These are phyloP conservation scores for Agonopterix alstromeriana DNA, from an alignment of 2,888 invertebrate species.

Conservation along the genomic window DNA sequence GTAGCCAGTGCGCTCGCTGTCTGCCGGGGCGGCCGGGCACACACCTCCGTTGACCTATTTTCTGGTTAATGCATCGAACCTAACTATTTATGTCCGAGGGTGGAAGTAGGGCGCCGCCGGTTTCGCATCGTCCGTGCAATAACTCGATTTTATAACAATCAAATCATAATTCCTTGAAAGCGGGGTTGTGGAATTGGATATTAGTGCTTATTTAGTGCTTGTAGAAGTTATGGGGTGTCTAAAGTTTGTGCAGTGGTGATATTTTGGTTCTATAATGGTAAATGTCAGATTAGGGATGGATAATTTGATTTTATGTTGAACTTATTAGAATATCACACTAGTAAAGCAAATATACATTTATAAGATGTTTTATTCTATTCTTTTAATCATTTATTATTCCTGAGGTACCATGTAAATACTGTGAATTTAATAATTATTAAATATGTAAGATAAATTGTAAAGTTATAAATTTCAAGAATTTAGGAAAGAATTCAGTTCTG, in stretches of 20 bases:
- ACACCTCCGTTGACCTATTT: conserved; percentile 76
- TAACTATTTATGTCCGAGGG: conserved; percentile 68
- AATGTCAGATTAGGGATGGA: too few relatives aligned
- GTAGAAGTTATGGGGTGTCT: conserved; percentile 2
- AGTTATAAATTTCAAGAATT: too few relatives aligned
- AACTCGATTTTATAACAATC: conserved; percentile 24
- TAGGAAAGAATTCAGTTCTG: too few relatives aligned
- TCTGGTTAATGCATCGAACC: conserved; percentile 71
- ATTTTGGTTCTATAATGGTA: neutral
- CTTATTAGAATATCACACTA: too few relatives aligned
- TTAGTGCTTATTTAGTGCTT: conserved; percentile 8
- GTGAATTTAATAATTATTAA: too few relatives aligned
- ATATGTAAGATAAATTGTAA: too few relatives aligned
- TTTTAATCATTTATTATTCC: too few relatives aligned
- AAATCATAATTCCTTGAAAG: neutral
- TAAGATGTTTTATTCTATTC: too few relatives aligned
- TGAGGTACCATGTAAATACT: too few relatives aligned
- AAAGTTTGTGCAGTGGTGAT: neutral
- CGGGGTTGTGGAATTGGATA: neutral
- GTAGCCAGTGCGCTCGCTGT: conserved; percentile 51
- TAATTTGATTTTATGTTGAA: too few relatives aligned
- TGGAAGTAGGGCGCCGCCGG: conserved; percentile 58
- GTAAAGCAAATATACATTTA: too few relatives aligned
- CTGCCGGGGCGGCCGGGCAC: conserved; percentile 61
- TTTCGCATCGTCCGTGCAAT: conserved; percentile 47